Evolutionary conservation across 2,113 vertebrate species (phyloP).

Genomic region (Hassar affinis): DNA sequence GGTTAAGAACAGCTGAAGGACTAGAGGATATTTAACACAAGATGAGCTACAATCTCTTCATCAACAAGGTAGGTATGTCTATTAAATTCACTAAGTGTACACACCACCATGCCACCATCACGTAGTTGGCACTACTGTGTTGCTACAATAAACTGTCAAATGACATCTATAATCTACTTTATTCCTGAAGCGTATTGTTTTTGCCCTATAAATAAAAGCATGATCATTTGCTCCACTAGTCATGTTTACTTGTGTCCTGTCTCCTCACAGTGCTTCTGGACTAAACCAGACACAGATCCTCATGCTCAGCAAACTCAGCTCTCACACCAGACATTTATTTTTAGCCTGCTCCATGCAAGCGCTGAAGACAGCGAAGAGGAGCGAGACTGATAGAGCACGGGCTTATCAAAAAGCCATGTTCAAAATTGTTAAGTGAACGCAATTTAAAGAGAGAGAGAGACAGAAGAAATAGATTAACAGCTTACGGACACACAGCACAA

Average conservation of each 20-base stretch:
- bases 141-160: neutral
- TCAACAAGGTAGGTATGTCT: neutral
- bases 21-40: neutral
- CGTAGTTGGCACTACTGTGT: neutral
- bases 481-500: neutral
- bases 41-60: neutral
- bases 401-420: conserved; percentile 5
- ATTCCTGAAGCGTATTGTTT: neutral
- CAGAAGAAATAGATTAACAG: neutral
- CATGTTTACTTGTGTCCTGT: neutral
- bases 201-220: neutral
- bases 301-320: conserved; percentile 40
- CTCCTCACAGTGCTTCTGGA: conserved; percentile 20
- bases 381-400: neutral
- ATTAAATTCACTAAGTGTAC: neutral
- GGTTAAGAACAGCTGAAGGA: neutral
- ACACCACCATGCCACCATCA: neutral
- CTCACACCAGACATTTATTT: conserved; percentile 52
- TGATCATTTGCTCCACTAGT: neutral
- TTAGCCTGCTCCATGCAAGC: conserved; percentile 42
- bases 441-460: neutral
- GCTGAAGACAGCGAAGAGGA: conserved; percentile 34
- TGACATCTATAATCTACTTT: conserved; percentile 23
- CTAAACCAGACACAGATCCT: conserved; percentile 29
- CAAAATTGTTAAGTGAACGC: neutral